Conservation (phyloP, 2,113 vertebrate genomes). For the Origma solitaria region DNA sequence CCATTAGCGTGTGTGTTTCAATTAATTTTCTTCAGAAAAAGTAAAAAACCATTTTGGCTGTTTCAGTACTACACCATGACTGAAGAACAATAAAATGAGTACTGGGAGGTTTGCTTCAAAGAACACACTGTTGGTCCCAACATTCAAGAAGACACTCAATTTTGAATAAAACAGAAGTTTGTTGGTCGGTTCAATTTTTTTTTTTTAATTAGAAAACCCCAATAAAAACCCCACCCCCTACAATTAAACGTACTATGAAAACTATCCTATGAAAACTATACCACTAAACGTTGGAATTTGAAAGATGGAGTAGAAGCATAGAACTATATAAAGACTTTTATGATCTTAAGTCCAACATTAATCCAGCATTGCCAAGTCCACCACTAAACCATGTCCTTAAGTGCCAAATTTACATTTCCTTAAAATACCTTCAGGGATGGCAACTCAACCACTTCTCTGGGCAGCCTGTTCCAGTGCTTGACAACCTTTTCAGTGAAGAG, state of each 20-base stretch:
- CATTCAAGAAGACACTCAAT: background rate
- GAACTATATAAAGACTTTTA: background rate
- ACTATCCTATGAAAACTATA: no score
- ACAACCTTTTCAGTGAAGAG: background rate
- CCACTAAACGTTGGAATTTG: background rate
- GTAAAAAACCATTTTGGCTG: background rate
- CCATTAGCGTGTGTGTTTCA: background rate
- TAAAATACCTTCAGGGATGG: background rate
- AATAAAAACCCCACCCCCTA: accelerated
- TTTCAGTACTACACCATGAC: background rate
- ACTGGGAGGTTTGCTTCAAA: background rate
- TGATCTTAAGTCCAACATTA: background rate
- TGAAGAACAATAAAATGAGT: background rate
- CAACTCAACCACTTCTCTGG: background rate
- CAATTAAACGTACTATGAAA: background rate
- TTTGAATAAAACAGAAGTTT: background rate
- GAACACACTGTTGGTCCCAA: background rate
- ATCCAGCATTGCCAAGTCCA: background rate
- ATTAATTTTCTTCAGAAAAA: background rate
- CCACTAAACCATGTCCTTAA: background rate
- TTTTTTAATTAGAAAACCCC: background rate
- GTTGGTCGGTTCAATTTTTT: background rate
- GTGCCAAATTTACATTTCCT: background rate
- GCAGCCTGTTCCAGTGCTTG: background rate
- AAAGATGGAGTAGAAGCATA: background rate